Base-by-base conservation (phyloP, 2,888 invertebrate species). In the Rhabditophanes sp. region DNA sequence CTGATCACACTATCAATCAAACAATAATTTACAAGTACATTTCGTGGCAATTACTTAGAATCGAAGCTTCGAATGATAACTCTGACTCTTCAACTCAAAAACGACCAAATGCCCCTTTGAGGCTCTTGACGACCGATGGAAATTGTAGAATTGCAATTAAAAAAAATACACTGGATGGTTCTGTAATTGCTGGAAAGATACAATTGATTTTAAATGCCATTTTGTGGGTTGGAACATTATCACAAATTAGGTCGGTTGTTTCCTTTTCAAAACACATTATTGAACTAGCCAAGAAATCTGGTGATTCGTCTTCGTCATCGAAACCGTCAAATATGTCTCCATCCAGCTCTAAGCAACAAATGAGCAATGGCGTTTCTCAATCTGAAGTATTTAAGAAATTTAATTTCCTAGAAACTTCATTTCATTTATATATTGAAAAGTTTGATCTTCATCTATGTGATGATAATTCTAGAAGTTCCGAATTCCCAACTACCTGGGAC, bases 371-470 rank as follows among this genome's bases (percentile, higher is more conserved):
- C n/a, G n/a, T n/a, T n/a, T n/a, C n/a, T n/a, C n/a, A n/a, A 12
- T 29, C 16, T 19, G 21, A 25, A 14, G 31, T 32, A 6, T 54
- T 46, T 25, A 48, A 35, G 19, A 50, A 53, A 29, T 84, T 81
- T 66, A 88, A 93, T 72, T 83, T 93, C n/a, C 73, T 80, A 1
- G 90, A 93, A 70, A 93, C 96, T 0, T 93, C 90, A 0, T 88
- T 90, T 72, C 96, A 96, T 68, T 77, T 96, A 65, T 75, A 68
- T 46, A 66, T 67, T 9, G 82, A 84, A 44, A 75, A 83, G 58
- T 82, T 96, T 56, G 88, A 93, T 69, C 72, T 96, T 40, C 93
- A 93, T 68, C 74, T 96, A 21, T 88, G 87, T 65, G 93, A 96
- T 66, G 96, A 96, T 28, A 28, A 28, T 4, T 9, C 8, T 8